Base-by-base conservation (phyloP, 2,797 vertebrate genomes). In the Leptoclinus maculatus region DNA sequence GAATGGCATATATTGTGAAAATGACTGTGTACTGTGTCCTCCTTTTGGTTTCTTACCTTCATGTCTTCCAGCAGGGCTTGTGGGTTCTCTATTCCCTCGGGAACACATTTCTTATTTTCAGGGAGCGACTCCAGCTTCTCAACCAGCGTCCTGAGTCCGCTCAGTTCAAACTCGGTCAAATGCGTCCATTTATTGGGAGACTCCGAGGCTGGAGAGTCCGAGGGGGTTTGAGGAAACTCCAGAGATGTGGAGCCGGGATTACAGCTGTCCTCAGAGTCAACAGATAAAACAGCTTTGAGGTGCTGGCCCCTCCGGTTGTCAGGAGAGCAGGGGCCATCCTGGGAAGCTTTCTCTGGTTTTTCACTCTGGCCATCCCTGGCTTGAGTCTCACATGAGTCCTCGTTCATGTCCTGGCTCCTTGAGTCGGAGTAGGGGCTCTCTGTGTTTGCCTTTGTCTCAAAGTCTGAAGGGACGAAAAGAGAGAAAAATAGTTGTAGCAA, bases 121-220 rank as follows among this genome's bases (percentile, higher is more conserved):
- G 98, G 97, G 45, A 99, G 96, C 4, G 96, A 97, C 87, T 99
- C 97, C 66, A 99, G 96, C 83, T 98, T 99, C 89, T 99, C 97
- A 23, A 99, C 97, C 78, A 99, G 93, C 2, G 96, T 96, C 91
- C 95, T 96, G 66, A 99, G 96, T 66, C 98, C 98, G 49, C 94
- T 96, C 89, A 99, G 94, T 79, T 99, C 98, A 93, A 98, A 99
- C 92, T 97, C 96, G 0, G 98, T 99, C 87, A 99, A 91, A 89
- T 98, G 96, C 59, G 95, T 97, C 97, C 97, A 98, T 83, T 95
- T 96, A 79, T 90, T 91, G 2, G 83, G 88, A 14, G 92, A 87
- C 87, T 97, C 97, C 0, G 95, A 94, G 36, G 93, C 86, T 0
- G 97, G 97, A 16, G 97, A 98, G 90, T 96, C 96, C 0, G 94